Evolutionary conservation across 2,113 vertebrate genomes (phyloP).

Genomic region (Cyanoderma ruficeps): DNA sequence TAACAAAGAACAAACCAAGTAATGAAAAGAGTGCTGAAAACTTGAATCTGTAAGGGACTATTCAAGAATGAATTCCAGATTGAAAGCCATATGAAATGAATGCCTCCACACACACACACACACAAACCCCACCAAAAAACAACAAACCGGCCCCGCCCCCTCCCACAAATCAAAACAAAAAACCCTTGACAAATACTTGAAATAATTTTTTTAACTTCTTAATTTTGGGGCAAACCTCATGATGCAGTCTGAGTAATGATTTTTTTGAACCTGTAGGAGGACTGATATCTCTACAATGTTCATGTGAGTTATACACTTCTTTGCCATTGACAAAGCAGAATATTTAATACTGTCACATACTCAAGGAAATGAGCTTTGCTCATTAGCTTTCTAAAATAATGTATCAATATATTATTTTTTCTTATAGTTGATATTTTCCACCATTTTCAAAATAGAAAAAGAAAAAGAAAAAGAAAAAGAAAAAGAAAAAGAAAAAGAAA

Average conservation of each 20-base stretch:
- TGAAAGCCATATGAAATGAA: neutral
- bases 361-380: neutral
- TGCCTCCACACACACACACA: too few relatives aligned
- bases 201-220: neutral
- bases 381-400: neutral
- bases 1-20: neutral
- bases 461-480: neutral
- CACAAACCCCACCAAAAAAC: neutral
- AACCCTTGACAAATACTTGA: neutral
- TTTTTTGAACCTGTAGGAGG: neutral
- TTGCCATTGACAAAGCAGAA: neutral
- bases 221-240: neutral
- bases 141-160: too few relatives aligned
- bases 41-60: neutral
- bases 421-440: neutral
- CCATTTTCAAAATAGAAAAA: neutral
- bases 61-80: neutral
- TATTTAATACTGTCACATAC: neutral
- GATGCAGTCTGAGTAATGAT: neutral
- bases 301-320: neutral
- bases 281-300: neutral
- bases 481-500: neutral
- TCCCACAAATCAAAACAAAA: neutral
- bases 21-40: neutral
- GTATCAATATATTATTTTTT: neutral